A percentile compares a stretch with the other conserved stretches of the same genome.
phyloP scores from a whole-genome alignment of 1,140 invertebrate species.

The Acyrthosiphon pisum region DNA sequence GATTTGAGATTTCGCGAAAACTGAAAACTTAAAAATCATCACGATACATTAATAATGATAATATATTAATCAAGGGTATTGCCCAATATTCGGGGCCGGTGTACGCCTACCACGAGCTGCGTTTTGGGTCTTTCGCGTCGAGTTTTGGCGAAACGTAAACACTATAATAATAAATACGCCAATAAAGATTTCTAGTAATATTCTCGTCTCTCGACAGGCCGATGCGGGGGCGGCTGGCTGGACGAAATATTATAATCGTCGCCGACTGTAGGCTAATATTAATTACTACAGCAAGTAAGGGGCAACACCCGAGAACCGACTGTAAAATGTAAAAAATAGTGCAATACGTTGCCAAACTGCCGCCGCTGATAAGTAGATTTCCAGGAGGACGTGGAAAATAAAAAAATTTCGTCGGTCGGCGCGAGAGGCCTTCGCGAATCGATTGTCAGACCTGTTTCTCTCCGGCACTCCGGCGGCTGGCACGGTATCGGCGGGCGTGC shows the following conservation, averaged over 20 bases:
- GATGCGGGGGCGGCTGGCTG: too few relatives aligned
- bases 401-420: background rate
- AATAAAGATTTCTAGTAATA: background rate
- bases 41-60: too few relatives aligned
- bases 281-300: too few relatives aligned
- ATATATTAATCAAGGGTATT: too few relatives aligned
- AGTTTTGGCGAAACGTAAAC: too few relatives aligned
- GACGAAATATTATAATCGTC: background rate
- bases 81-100: background rate
- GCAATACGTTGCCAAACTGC: constrained; percentile 33
- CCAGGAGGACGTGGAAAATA: constrained; percentile 12
- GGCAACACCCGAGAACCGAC: background rate
- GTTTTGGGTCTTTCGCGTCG: too few relatives aligned
- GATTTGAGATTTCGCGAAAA: too few relatives aligned
- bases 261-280: background rate
- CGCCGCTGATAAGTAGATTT: constrained; percentile 38
- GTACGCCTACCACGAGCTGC: too few relatives aligned
- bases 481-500: background rate
- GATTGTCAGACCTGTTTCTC: constrained; percentile 53
- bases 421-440: constrained; percentile 23
- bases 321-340: background rate
- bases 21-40: background rate
- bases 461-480: background rate
- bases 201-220: background rate
- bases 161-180: too few relatives aligned